Conservation (phyloP, 2,797 vertebrate species). For the Tragelaphus oryx region DNA sequence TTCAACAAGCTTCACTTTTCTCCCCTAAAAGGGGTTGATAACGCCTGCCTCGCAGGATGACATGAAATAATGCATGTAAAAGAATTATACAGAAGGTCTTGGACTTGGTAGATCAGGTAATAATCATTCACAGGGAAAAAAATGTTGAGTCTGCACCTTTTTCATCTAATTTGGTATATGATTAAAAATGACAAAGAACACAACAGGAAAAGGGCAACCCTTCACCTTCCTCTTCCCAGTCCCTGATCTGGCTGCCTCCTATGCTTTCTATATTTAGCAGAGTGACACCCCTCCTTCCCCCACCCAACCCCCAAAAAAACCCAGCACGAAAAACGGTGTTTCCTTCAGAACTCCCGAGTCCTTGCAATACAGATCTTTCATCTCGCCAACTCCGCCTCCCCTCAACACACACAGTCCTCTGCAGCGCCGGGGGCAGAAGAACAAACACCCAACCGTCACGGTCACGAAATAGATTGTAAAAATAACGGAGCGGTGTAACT, state of each 20-base stretch:
- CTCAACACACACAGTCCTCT: not conserved
- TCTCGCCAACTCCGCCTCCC: not conserved
- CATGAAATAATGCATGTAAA: not conserved
- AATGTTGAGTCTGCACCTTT: conserved; percentile 11
- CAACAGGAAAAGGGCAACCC: not conserved
- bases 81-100: not conserved
- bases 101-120: not conserved
- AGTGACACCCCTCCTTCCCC: not conserved
- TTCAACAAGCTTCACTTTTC: conserved; percentile 16
- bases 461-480: not conserved
- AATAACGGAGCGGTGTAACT: not conserved
- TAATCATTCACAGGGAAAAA: not conserved
- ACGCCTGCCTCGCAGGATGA: not conserved
- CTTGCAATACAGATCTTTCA: conserved; percentile 33
- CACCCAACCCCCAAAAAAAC: too few relatives aligned
- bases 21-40: not conserved
- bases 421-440: not conserved
- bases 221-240: not conserved
- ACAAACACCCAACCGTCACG: not conserved
- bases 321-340: not conserved
- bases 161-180: not conserved
- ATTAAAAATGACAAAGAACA: not conserved
- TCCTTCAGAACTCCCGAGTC: not conserved
- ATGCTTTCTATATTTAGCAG: conserved; percentile 40
- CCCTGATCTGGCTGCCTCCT: not conserved